phyloP scores from a whole-genome alignment of 2,888 invertebrate genomes.

The Chromoteleia sp. region DNA sequence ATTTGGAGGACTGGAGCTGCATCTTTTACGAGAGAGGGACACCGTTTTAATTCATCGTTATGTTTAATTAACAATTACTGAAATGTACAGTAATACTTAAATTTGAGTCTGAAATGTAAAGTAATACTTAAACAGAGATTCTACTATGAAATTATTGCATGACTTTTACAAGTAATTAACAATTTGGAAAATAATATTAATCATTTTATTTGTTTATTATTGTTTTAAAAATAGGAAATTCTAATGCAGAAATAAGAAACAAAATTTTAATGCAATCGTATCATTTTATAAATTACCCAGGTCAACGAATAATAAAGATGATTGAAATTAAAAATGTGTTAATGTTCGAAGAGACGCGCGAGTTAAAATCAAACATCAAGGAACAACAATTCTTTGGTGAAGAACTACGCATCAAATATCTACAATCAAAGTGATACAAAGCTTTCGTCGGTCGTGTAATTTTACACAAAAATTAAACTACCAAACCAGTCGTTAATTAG shows the following conservation, averaged over 20 bases:
- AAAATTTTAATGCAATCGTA: neutral
- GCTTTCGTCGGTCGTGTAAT: neutral
- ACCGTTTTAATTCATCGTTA: slow-evolving; percentile 38
- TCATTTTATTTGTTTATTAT: too few species aligned
- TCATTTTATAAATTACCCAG: neutral
- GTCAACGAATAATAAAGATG: too few species aligned
- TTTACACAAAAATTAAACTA: slow-evolving; percentile 1
- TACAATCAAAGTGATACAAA: neutral
- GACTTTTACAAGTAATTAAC: too few species aligned
- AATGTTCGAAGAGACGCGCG: too few species aligned
- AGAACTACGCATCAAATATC: slow-evolving; percentile 9
- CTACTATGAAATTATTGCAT: neutral
- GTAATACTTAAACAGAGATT: neutral
- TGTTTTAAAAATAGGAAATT: too few species aligned
- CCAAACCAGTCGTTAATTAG: slow-evolving; percentile 18
- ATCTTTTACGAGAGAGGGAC: too few species aligned
- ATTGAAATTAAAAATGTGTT: too few species aligned
- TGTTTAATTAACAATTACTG: slow-evolving; percentile 32
- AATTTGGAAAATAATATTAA: too few species aligned
- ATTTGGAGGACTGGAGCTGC: too few species aligned
- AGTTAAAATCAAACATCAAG: too few species aligned
- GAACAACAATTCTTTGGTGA: neutral
- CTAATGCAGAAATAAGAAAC: neutral
- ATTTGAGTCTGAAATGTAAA: neutral
- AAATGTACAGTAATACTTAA: neutral